Evolutionary conservation across 2,113 vertebrate genomes (phyloP).

Genomic region (Calyptomena viridis): DNA sequence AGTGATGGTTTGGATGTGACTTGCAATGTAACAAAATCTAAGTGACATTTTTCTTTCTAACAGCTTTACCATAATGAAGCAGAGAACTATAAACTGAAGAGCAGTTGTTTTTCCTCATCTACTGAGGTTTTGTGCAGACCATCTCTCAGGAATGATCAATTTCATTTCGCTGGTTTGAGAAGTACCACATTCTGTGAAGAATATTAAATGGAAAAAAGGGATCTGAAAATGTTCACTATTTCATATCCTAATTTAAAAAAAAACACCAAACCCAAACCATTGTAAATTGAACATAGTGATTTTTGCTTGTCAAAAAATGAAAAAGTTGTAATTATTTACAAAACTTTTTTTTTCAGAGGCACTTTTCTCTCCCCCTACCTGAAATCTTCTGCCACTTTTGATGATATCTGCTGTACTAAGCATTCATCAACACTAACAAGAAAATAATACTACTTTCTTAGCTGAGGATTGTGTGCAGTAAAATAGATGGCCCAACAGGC

Average conservation of each 20-base stretch:
- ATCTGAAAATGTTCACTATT: neutral
- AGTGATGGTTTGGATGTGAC: neutral
- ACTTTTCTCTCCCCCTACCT: rapidly evolving
- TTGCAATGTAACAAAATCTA: neutral
- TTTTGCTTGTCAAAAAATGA: neutral
- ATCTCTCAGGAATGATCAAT: neutral
- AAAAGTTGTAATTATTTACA: neutral
- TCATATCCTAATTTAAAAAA: neutral
- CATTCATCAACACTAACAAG: neutral
- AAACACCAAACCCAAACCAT: rapidly evolving
- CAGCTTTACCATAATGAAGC: neutral
- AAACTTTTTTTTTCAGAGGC: neutral
- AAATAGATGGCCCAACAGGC: neutral
- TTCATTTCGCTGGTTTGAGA: neutral
- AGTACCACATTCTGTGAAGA: neutral
- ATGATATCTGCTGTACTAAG: neutral
- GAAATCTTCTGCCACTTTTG: neutral
- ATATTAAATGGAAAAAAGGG: neutral
- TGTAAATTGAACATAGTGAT: neutral
- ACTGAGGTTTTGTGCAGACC: neutral
- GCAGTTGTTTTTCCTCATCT: neutral
- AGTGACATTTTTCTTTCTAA: neutral
- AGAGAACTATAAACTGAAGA: neutral
- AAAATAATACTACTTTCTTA: neutral
- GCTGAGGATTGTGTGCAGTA: neutral